A percentile compares a stretch with the other conserved stretches of the same genome.
Evolutionary conservation across 2,888 invertebrate genomes (phyloP).

Genomic region (Pandemis corylana): DNA sequence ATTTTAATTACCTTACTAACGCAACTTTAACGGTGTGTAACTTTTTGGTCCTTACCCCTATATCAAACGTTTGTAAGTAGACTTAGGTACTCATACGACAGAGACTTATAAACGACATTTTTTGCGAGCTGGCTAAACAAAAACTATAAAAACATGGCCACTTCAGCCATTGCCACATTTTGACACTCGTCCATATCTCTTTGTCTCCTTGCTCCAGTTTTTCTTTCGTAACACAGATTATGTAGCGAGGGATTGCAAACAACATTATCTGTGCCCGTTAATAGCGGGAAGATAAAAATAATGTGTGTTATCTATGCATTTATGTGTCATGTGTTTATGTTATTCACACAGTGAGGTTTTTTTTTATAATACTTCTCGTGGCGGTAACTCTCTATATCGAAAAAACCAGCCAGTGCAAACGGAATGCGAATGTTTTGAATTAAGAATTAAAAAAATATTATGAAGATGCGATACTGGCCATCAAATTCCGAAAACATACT

Average conservation of each 20-base stretch:
- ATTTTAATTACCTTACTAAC: no score
- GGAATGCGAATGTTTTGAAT: no score
- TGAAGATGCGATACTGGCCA: no score
- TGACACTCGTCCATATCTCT: conserved; percentile 28
- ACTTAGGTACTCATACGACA: no score
- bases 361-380: not conserved
- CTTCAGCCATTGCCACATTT: conserved; percentile 3
- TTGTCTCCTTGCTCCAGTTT: conserved; percentile 63
- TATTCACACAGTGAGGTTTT: not conserved
- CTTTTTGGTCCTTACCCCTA: no score
- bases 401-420: no score
- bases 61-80: no score
- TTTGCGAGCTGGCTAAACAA: not conserved
- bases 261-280: conserved; percentile 49
- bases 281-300: conserved; percentile 30
- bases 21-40: no score
- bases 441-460: no score
- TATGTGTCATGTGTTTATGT: conserved; percentile 18
- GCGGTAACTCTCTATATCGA: no score
- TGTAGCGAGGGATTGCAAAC: conserved; percentile 54
- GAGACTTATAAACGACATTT: no score
- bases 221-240: conserved; percentile 65
- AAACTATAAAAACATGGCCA: not conserved
- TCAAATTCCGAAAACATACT: no score
- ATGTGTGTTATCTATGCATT: conserved; percentile 27